These are phyloP conservation scores for Staurois parvus DNA, from an alignment of 2,797 vertebrate genomes.

Conservation along the genomic window DNA sequence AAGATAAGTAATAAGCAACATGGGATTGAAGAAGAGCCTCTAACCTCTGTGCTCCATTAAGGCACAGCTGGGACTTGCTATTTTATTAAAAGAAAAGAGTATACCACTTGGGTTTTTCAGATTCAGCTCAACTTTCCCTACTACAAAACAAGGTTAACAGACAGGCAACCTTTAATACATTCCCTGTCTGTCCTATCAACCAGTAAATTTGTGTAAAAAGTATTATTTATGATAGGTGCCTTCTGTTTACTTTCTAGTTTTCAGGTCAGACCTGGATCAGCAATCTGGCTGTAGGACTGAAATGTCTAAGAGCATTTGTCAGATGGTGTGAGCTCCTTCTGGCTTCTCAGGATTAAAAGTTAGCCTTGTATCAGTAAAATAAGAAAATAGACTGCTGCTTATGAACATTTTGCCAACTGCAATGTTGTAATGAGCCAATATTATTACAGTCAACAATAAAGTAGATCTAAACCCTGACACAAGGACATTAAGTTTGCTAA, in stretches of 20 bases:
- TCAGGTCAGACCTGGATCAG: background rate
- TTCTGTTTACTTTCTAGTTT: background rate
- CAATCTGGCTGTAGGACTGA: background rate
- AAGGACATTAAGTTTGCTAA: background rate
- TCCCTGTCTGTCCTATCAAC: background rate
- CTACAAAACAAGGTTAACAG: background rate
- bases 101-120: background rate
- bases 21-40: too few species aligned
- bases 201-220: background rate
- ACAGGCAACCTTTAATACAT: background rate
- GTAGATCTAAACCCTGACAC: too few species aligned
- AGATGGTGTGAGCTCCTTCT: background rate
- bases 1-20: too few species aligned
- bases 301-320: background rate
- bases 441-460: too few species aligned
- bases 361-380: background rate
- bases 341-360: background rate
- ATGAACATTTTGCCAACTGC: background rate
- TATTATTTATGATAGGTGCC: background rate
- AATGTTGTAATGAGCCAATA: background rate
- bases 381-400: background rate
- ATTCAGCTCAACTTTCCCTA: background rate
- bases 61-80: background rate
- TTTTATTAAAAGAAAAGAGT: background rate
- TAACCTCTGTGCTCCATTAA: too few species aligned